A percentile compares a stretch with the other conserved stretches of the same genome.
phyloP scores from a whole-genome alignment of 2,797 vertebrate species.

The Danio albolineatus region DNA sequence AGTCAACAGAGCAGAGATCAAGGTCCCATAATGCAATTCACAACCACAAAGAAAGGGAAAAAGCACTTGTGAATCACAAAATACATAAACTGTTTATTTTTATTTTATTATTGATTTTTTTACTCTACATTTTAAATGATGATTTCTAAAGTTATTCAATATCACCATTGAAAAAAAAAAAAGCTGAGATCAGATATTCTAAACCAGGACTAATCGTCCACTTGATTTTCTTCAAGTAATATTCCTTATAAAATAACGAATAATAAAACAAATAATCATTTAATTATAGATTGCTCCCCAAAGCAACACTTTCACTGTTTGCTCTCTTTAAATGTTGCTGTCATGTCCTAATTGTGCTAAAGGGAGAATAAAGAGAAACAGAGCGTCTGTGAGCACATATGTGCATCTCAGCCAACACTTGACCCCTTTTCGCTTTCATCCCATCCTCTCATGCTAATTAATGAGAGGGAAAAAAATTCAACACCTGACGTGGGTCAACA shows the following conservation, averaged over 20 bases:
- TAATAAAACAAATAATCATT: neutral
- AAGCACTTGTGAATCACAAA: too few species aligned
- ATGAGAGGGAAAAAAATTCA: neutral
- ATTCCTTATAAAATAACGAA: too few species aligned
- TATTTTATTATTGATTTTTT: too few species aligned
- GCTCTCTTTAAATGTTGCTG: neutral
- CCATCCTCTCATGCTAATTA: neutral
- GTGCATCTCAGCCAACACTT: neutral
- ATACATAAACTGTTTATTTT: too few species aligned
- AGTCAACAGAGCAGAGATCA: too few species aligned
- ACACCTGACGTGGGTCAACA: constrained; percentile 12
- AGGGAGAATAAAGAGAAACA: neutral
- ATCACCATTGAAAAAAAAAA: too few species aligned
- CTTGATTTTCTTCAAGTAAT: neutral
- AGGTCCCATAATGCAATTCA: too few species aligned
- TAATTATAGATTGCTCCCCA: neutral
- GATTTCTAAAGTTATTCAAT: too few species aligned
- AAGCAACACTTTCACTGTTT: constrained; percentile 8
- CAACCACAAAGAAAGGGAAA: too few species aligned
- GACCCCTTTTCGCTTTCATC: neutral
- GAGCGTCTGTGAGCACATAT: neutral
- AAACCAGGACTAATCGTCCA: neutral
- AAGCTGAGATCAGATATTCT: neutral
- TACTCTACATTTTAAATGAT: too few species aligned
- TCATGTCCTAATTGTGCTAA: neutral